These are phyloP conservation scores for Zosterops lateralis DNA, from an alignment of 2,113 vertebrate species.

Conservation along the genomic window DNA sequence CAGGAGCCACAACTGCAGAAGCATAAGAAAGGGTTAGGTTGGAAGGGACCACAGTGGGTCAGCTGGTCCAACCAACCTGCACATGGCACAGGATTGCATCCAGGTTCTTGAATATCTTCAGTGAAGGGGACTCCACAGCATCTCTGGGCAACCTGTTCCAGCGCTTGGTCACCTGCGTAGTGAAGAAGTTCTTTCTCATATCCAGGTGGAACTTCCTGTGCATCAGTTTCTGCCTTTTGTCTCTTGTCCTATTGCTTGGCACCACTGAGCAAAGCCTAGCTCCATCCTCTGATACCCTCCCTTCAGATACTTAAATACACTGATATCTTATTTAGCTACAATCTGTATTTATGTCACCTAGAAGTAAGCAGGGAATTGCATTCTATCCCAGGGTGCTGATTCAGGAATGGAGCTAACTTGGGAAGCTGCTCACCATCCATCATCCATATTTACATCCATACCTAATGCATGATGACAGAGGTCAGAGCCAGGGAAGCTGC, in stretches of 20 bases:
- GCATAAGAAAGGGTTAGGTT: background rate
- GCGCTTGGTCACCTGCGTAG: background rate
- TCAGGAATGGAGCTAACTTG: background rate
- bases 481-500: background rate
- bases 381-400: background rate
- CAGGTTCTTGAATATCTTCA: background rate
- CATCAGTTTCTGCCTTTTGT: background rate
- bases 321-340: background rate
- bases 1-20: background rate
- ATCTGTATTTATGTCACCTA: background rate
- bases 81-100: background rate
- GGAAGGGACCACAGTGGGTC: background rate
- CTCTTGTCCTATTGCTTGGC: background rate
- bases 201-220: background rate
- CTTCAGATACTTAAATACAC: background rate
- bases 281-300: background rate
- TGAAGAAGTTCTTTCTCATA: background rate
- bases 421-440: background rate
- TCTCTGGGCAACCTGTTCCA: background rate
- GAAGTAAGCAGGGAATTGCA: background rate
- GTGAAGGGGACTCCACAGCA: background rate
- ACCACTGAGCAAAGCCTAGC: background rate
- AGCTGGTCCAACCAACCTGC: background rate
- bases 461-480: background rate
- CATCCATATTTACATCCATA: background rate